Evolutionary conservation across 2,113 vertebrate genomes (phyloP).

Genomic region (Pterophyllum scalare): DNA sequence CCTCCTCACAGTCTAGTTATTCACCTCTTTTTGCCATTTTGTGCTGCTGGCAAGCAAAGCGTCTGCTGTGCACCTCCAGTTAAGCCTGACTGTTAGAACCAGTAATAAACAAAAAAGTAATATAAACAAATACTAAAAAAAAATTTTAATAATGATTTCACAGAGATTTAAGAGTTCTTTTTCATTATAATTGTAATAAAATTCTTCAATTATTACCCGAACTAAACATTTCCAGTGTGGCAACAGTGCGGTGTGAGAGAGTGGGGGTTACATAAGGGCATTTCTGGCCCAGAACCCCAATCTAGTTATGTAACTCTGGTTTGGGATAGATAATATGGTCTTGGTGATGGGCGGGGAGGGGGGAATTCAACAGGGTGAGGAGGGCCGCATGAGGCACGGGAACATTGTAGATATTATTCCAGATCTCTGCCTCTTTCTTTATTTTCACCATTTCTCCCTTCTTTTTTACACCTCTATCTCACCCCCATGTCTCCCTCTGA

Average conservation of each 20-base stretch:
- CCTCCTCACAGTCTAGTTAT: not conserved
- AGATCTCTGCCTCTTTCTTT: not conserved
- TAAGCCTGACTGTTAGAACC: no score
- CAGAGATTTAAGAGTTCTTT: not conserved
- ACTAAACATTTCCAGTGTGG: conserved; percentile 10
- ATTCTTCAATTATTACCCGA: conserved; percentile 13
- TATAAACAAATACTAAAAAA: not conserved
- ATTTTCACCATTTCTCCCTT: not conserved
- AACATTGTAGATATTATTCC: not conserved
- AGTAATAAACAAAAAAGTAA: not conserved
- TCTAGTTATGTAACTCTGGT: conserved; percentile 60
- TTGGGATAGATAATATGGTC: conserved; percentile 57
- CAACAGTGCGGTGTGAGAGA: conserved; percentile 12
- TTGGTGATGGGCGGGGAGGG: not conserved
- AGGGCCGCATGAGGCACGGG: not conserved
- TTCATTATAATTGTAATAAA: not conserved
- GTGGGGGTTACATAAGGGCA: conserved; percentile 50
- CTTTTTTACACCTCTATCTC: not conserved
- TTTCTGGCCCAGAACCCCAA: conserved; percentile 43
- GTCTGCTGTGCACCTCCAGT: no score
- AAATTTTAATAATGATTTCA: not conserved
- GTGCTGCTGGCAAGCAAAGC: no score
- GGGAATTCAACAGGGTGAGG: not conserved
- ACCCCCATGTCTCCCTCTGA: not conserved
- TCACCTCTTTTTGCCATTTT: not conserved